Base-by-base conservation (phyloP, 2,888 invertebrate species). In the Trichogramma dendrolimi region DNA sequence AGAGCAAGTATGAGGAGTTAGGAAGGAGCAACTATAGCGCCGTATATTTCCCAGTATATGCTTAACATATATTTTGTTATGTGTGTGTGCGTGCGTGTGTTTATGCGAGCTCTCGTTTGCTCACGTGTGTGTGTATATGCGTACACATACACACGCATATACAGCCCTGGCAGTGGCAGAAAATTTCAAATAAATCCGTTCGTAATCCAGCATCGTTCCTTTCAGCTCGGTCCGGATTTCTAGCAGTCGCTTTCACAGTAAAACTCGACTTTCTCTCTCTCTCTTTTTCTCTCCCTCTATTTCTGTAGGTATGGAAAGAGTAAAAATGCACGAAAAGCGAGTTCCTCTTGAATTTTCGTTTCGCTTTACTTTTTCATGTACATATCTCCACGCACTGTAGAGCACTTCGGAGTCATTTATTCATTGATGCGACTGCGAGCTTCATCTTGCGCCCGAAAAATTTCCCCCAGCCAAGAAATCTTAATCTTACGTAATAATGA, bases 131-230 rank as follows among this genome's bases (percentile, higher is more conserved):
- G 27, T 27, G 27, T 27, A 27, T 27, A 27, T 27, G 27, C 27
- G 27, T 27, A 27, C 46, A 8, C n/a, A 10, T 46, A 10, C 2
- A 2, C 46, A 11, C 44, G 49, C 58, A 62, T 59, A 60, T 51
- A 59, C 61, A 51, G 47, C 50, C 38, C 11, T 53, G 65, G 66
- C 61, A 66, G 67, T 65, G 60, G 71, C 69, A 71, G 73, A 75
- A 77, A 76, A 76, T 76, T 74, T 75, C 75, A 72, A 74, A 77
- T 76, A 77, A 78, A 78, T 78, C 76, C 76, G 71, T 72, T 70
- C 72, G 75, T 77, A 78, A 78, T 78, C 76, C 74, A 67, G 68
- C 77, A 70, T 73, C 73, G 73, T 71, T 74, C 72, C 75, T 75
- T 75, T 75, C 74, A 74, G 70, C 71, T 68, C 43, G 69, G 68